Evolutionary conservation across 2,888 invertebrate genomes (phyloP), one percentile per base, ranked within the genome.

Genomic region (Thera obeliscata): DNA sequence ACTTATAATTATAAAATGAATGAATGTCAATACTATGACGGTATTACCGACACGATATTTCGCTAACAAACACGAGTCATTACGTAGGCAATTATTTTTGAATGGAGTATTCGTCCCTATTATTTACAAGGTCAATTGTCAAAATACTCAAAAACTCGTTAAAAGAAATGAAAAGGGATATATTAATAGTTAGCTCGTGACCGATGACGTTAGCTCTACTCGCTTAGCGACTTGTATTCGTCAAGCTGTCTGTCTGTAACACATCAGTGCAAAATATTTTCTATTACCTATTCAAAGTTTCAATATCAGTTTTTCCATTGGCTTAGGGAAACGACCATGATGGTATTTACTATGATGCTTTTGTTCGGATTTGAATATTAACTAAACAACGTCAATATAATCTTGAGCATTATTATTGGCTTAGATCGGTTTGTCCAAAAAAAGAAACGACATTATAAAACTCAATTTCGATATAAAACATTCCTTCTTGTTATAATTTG

Each of bases 211-310:
- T 67, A 71, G 52, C 52, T 63, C 66, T 69, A 57, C 56, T 52
- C 67, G 59, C 72, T 72, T 72, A 70, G 70, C 65, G 69, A 69
- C 69, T 33, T 61, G 60, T 70, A 76, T 79, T 76, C 80, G 74
- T 79, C 81, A 77, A 56, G 71, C 78, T 76, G 82, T 82, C 82
- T 74, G 77, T 77, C 77, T 75, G 56, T 73, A 68, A 69, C 64
- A 63, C 67, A 52, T 68, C 71, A 70, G 46, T 66, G 65, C 43
- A n/a, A 56, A 61, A 36, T 0, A 68, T 60, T 62, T 43, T 43
- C 43, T 43, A 2, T 7, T 43, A 43, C 7, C 6, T 43, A 43
- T 43, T 38, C 3, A n/a, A n/a, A n/a, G n/a, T n/a, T n/a, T n/a
- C 36, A 38, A 38, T 4, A 38, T 38, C 2, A 38, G 38, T 5